A percentile compares a stretch with the other conserved stretches of the same genome.
Evolutionary conservation across 2,113 vertebrate species (phyloP).

Genomic region (Brachirus orientalis): DNA sequence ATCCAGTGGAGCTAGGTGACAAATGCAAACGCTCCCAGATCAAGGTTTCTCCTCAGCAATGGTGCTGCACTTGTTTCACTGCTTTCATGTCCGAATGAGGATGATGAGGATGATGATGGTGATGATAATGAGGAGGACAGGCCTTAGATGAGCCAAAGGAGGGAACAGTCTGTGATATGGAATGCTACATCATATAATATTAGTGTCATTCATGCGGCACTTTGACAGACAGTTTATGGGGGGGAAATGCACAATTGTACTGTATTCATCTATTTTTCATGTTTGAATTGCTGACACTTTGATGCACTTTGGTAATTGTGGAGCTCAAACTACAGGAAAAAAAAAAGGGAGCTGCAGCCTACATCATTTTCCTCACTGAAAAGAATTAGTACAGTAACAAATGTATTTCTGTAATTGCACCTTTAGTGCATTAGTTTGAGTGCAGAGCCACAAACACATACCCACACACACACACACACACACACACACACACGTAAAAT

Average conservation of each 20-base stretch:
- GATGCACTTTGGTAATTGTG: constrained; percentile 57
- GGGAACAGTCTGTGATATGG: constrained; percentile 55
- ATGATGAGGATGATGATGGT: constrained; percentile 71
- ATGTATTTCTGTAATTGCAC: constrained; percentile 39
- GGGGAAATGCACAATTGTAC: constrained; percentile 54
- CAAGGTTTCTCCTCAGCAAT: constrained; percentile 73
- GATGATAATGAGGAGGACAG: constrained; percentile 66
- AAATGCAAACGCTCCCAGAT: constrained; percentile 75
- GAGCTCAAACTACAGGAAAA: constrained; percentile 50
- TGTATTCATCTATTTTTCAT: constrained; percentile 55
- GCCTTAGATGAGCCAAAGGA: constrained; percentile 54
- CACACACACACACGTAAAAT: background rate
- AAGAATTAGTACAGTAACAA: constrained; percentile 42
- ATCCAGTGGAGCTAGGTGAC: constrained; percentile 63
- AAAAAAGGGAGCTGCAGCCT: constrained; percentile 47
- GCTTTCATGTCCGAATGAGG: constrained; percentile 73
- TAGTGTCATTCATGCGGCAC: constrained; percentile 54
- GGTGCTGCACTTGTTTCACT: constrained; percentile 66
- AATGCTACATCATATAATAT: constrained; percentile 69
- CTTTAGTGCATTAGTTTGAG: too few relatives aligned
- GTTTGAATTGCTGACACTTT: constrained; percentile 58
- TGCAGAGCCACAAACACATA: background rate
- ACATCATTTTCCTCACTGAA: constrained; percentile 24
- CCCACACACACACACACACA: constrained; percentile 1
- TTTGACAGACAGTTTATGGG: constrained; percentile 69